Base-by-base conservation (phyloP, 2,888 invertebrate genomes). In the Cheilosia vulpina region DNA sequence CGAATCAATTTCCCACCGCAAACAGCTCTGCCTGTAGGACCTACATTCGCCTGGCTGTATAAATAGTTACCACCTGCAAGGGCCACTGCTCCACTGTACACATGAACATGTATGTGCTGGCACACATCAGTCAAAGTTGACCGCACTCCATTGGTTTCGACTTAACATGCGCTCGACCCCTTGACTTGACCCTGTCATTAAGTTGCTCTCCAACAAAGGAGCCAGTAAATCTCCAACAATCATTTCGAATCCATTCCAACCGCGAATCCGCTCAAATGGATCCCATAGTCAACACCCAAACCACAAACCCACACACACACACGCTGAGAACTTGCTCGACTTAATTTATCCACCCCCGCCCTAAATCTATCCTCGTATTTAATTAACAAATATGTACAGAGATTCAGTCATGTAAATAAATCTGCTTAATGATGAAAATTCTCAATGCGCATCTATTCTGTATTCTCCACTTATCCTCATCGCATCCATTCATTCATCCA, bases 351-450 rank as follows among this genome's bases (percentile, higher is more conserved):
- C 45, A 60, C 52, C 71, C 24, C 31, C 15, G 19, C 34, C 58
- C 71, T 50, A 19, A 80, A 66, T 65, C 71, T 52, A 53, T 77
- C 55, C 78, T 71, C 66, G 82, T 68, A 85, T 81, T 85, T 85
- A 85, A 81, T 85, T 85, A 85, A 85, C 85, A 85, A 85, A 81
- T 81, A 85, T 85, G 76, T 81, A 81, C 81, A 68, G 72, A 85
- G 76, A 80, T 85, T 85, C 81, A 81, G 76, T 81, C 85, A 85
- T 77, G 81, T 81, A 85, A 85, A 85, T 85, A 85, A 80, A 85
- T 85, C 80, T 80, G 84, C 84, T 85, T 85, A 80, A 85, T 85
- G 84, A 85, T 85, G 80, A 76, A 80, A 80, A 85, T 85, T 85
- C 80, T 68, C 80, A 76, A 76, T 71, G 63, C 63, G 69, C 68